Conservation (phyloP, 1,140 invertebrate genomes). For the Hylaeus anthracinus region DNA sequence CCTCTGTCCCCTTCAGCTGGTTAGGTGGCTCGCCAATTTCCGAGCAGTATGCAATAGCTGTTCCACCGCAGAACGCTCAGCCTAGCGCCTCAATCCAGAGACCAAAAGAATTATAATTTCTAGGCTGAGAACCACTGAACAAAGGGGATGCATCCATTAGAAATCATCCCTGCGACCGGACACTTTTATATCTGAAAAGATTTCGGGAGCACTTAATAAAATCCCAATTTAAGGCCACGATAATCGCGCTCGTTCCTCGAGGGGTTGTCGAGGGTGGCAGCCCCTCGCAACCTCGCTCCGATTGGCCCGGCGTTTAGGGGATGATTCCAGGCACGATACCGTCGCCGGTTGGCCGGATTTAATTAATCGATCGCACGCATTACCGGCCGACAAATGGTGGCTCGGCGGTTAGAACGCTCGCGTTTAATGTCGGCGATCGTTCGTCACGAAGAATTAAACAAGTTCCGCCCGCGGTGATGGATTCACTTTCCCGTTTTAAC, state of each 20-base stretch:
- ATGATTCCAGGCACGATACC: slow-evolving; percentile 63
- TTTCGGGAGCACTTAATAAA: slow-evolving; percentile 14
- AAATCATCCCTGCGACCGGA: too few species aligned
- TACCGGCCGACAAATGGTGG: slow-evolving; percentile 66
- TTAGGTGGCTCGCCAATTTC: too few species aligned
- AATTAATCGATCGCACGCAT: slow-evolving; percentile 68
- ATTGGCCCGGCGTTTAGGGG: slow-evolving; percentile 65
- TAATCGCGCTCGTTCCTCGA: slow-evolving; percentile 42
- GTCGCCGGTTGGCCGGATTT: slow-evolving; percentile 66
- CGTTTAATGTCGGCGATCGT: slow-evolving; percentile 60
- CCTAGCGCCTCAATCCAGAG: slow-evolving; percentile 60
- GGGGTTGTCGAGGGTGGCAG: slow-evolving; percentile 39
- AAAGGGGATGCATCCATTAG: neutral
- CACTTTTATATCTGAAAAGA: neutral
- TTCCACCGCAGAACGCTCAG: slow-evolving; percentile 43
- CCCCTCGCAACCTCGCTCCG: slow-evolving; percentile 51
- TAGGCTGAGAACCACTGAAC: neutral
- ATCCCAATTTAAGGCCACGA: slow-evolving; percentile 41
- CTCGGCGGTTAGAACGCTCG: slow-evolving; percentile 52
- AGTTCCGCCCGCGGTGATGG: slow-evolving; percentile 45
- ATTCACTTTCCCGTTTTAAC: slow-evolving; percentile 10
- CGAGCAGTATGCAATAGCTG: neutral
- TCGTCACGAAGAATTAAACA: slow-evolving; percentile 64
- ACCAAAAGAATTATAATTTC: slow-evolving; percentile 20
- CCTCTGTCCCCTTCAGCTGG: too few species aligned